Conservation (phyloP, 2,888 invertebrate genomes). For the Polyommatus iphigenia region DNA sequence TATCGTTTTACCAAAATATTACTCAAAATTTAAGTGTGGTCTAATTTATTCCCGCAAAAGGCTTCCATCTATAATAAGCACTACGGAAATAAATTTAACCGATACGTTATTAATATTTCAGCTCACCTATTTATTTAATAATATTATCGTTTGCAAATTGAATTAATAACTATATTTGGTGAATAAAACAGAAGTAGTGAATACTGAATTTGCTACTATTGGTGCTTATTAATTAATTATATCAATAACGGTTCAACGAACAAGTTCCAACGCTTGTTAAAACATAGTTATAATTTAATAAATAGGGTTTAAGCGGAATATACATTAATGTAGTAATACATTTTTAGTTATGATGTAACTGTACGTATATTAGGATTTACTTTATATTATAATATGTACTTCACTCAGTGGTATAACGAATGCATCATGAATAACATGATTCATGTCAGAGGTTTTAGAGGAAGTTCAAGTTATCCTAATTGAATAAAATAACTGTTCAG, state of each 20-base stretch:
- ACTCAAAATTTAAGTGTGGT: background rate
- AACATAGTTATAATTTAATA: background rate
- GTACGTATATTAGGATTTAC: no score
- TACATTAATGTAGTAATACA: background rate
- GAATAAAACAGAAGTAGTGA: background rate
- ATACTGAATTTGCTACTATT: background rate
- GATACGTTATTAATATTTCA: background rate
- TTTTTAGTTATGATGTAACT: background rate
- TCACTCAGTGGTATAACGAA: no score
- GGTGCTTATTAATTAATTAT: slow-evolving; percentile 15
- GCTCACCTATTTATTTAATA: background rate
- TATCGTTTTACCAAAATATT: background rate
- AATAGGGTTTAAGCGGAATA: background rate
- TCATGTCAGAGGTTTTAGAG: no score
- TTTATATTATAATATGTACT: no score
- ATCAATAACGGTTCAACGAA: slow-evolving; percentile 19
- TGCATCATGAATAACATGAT: no score
- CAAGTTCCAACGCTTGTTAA: slow-evolving; percentile 8
- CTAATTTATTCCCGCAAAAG: background rate
- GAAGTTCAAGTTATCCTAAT: no score
- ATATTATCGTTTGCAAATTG: background rate
- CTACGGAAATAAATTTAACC: background rate
- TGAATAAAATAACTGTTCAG: no score
- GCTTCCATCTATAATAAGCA: background rate
- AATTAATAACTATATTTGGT: slow-evolving; percentile 2